Base-by-base conservation (phyloP, 2,888 invertebrate genomes). In the Drosophila sordidula region DNA sequence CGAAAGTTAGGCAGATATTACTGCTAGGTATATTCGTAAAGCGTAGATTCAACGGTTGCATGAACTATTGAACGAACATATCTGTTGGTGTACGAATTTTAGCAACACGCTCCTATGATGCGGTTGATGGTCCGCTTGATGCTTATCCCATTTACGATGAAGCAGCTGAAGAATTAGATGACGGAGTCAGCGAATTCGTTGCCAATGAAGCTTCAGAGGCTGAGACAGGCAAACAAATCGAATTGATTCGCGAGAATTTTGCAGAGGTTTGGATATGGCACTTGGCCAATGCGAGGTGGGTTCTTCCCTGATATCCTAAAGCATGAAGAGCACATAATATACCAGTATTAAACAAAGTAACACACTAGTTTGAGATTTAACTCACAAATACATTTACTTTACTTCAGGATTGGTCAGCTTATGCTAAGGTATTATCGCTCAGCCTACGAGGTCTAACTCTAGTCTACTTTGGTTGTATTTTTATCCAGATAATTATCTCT, bases 201-300 rank as follows among this genome's bases (percentile, higher is more conserved):
- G 3, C 2, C 8, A 2, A 38, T 11, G 12, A 34, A 11, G 49
- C 36, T 26, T 14, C 25, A 14, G 32, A 32, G 1, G 3, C 32
- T 34, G 34, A 42, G 8, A 5, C 36, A 56, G 14, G 3, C 12
- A 29, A 12, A 0, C 25, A 50, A 56, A 36, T 22, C 39, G 16
- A 54, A 49, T 42, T 63, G 45, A 54, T 76, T 64, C 88, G 83
- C 46, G 47, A 64, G 26, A 65, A 78, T 52, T 90, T 89, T 44
- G 75, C 70, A 16, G 87, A 88, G 36, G 61, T 71, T 55, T 88
- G 89, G 89, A 83, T 83, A n/a, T 89, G 86, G 86, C 69, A 78
- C 26, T 54, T 52, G 5, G 34, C 26, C 22, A 70, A 58, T 47
- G 36, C 26, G 57, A 82, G 87, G 87, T 78, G 68, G 67, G 80